Base-by-base conservation (phyloP, 2,113 vertebrate species). In the Dissostichus mawsoni region DNA sequence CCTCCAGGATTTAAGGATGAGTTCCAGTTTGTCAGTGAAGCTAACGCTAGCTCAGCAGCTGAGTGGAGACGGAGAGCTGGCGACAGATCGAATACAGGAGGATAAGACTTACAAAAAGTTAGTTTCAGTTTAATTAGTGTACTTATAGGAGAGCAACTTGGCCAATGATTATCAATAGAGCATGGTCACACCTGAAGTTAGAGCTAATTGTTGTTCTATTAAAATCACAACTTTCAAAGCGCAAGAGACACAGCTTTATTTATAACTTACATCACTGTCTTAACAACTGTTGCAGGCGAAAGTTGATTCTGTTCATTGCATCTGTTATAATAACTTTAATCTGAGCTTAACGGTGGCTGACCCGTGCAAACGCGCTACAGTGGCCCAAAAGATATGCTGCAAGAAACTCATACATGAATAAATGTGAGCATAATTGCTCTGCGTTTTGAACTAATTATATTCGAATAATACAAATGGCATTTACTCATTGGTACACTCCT, bases 1-100 rank as follows among this genome's bases (percentile, higher is more conserved):
- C 25, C 78, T 73, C 47, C 52, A 74, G 69, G 64, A 78, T 70
- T 74, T 65, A 47, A 45, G 48, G 65, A 67, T 67, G 65, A 52
- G 65, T 67, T 33, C 14, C 16, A 33, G 65, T 25, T 12, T 11
- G 47, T 67, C 64, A 33, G 64, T 18, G 65, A 29, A 68, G 29
- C 47, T 16, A 29, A 14, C 13, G 13, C 63, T 41, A n/a, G 18
- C 62, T 64, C 41, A 36, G n/a, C 36, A 47, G 11, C 41, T 20
- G 16, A 23, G 16, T 2, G 45, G 14, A 48, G 10, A 44, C 33
- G 3, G 59, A 63, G 20, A 33, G 56, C 9, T 50, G 69, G 33
- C 17, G 0, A 11, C 64, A 3, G 64, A 41, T 41, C 8, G 36
- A 41, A 41, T 1, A 41, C 36, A 41, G 5, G 36, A 5, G 4